Evolutionary conservation across 2,888 invertebrate species (phyloP).

Genomic region (Parnassius glacialis): DNA sequence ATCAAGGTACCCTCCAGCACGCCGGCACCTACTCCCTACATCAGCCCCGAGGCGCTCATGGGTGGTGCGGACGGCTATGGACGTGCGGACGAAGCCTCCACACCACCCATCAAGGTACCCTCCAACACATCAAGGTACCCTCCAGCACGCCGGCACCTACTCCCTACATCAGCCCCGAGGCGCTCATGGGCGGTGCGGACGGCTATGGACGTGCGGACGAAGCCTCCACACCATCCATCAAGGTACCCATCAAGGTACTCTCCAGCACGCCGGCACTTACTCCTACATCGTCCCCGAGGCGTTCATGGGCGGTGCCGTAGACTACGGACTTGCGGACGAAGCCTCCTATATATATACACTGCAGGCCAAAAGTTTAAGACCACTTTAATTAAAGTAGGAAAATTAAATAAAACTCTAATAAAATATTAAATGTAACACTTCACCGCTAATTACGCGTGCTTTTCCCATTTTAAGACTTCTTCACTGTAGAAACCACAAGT

Average conservation of each 20-base stretch:
- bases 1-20: slow-evolving; percentile 60
- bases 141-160: slow-evolving; percentile 60
- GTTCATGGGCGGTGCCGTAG: slow-evolving; percentile 83
- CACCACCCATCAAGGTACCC: too few relatives aligned
- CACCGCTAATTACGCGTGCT: too few relatives aligned
- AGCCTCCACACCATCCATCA: slow-evolving; percentile 31
- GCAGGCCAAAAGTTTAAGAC: too few relatives aligned
- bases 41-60: slow-evolving; percentile 95
- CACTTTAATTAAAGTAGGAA: too few relatives aligned
- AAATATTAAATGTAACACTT: too few relatives aligned
- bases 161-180: slow-evolving; percentile 98
- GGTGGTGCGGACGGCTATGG: slow-evolving; percentile 79
- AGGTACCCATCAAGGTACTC: too few relatives aligned
- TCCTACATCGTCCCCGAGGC: slow-evolving; percentile 99
- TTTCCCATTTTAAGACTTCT: too few relatives aligned
- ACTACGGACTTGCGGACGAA: slow-evolving; percentile 46
- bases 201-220: slow-evolving; percentile 49
- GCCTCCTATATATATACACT: slow-evolving; percentile 39
- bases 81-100: slow-evolving; percentile 44
- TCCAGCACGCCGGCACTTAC: slow-evolving; percentile 86
- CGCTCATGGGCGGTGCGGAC: slow-evolving; percentile 84
- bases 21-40: slow-evolving; percentile 91
- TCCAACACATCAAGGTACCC: too few relatives aligned
- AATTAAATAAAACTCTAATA: too few relatives aligned
- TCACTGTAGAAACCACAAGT: too few relatives aligned